Conservation (phyloP, 1,140 invertebrate species). For the Aphidius gifuensis region DNA sequence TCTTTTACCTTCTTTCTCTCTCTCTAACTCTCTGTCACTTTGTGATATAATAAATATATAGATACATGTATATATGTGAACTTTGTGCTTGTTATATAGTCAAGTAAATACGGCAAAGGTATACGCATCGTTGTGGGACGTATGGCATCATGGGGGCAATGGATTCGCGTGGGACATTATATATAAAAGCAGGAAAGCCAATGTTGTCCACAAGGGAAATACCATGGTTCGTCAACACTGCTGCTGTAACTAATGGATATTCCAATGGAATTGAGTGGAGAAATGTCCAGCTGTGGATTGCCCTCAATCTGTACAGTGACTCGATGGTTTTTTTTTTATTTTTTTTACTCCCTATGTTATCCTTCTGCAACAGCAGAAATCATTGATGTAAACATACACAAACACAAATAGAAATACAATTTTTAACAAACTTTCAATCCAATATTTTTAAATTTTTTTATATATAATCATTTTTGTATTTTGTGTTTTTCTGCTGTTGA, state of each 20-base stretch:
- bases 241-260: slow-evolving; percentile 57
- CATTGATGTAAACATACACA: no score
- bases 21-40: background rate
- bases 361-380: no score
- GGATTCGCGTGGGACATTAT: slow-evolving; percentile 21
- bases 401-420: no score
- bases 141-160: background rate
- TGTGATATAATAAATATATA: slow-evolving; percentile 4
- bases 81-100: slow-evolving; percentile 6
- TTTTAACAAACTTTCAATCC: no score
- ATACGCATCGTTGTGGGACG: slow-evolving; percentile 12
- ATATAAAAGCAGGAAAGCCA: slow-evolving; percentile 24
- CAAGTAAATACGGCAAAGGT: slow-evolving; percentile 19
- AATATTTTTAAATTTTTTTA: no score
- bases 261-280: slow-evolving; percentile 46
- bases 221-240: slow-evolving; percentile 56
- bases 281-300: slow-evolving; percentile 29
- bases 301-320: background rate
- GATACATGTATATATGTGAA: background rate
- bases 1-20: background rate
- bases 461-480: no score
- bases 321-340: no score
- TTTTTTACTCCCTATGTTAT: no score
- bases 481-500: no score
- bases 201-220: slow-evolving; percentile 52